Evolutionary conservation across 2,113 vertebrate genomes (phyloP).

Genomic region (Syrrhaptes paradoxus): DNA sequence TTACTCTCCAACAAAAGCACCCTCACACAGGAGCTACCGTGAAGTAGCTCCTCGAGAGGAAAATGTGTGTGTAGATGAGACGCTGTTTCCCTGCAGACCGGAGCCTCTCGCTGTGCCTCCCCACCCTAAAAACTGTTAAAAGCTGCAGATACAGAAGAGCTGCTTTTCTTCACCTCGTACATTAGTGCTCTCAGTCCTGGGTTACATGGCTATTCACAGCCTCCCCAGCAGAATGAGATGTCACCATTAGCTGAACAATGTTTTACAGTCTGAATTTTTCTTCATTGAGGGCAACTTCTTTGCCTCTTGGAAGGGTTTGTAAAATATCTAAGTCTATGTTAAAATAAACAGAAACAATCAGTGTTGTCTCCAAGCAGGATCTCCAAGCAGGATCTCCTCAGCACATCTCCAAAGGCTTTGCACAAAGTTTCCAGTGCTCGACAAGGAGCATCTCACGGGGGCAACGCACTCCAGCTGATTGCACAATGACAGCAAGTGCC

Average conservation of each 20-base stretch:
- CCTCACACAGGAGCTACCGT: neutral
- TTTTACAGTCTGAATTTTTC: neutral
- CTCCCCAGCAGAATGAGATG: neutral
- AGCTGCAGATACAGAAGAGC: neutral
- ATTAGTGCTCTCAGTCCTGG: neutral
- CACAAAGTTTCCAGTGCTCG: neutral
- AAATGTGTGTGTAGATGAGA: accelerated
- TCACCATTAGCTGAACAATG: neutral
- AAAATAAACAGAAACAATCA: neutral
- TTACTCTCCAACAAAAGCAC: neutral
- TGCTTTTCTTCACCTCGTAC: neutral
- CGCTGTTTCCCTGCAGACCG: neutral
- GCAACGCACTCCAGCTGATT: neutral
- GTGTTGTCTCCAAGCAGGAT: neutral
- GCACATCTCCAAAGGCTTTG: neutral
- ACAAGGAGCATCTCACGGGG: neutral
- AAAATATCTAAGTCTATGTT: neutral
- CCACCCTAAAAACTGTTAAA: neutral
- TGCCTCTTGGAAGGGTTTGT: neutral
- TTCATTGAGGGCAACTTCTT: neutral
- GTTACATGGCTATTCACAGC: neutral
- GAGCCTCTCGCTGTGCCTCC: neutral
- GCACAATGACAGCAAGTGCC: conserved; percentile 6
- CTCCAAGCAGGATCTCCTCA: neutral
- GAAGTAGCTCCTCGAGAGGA: neutral